A percentile compares a stretch with the other conserved stretches of the same genome.
These are phyloP conservation scores for Lophius piscatorius DNA, from an alignment of 2,113 vertebrate species.

Conservation along the genomic window DNA sequence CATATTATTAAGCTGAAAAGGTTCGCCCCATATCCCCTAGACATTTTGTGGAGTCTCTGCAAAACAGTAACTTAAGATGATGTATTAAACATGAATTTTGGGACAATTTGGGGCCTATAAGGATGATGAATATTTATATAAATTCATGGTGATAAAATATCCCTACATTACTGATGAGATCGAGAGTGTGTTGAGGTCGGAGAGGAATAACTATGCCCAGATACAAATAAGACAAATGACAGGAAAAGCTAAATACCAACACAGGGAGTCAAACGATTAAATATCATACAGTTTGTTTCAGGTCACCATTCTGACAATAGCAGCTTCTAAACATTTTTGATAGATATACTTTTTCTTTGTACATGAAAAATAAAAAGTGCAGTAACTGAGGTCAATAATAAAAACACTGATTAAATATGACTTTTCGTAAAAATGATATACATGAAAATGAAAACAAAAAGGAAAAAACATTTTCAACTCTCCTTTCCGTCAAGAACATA, in stretches of 20 bases:
- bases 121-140: constrained; percentile 22
- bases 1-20: constrained; percentile 47
- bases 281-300: constrained; percentile 63
- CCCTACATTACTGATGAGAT: constrained; percentile 32
- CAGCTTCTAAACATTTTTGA: constrained; percentile 83
- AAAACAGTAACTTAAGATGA: constrained; percentile 43
- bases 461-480: constrained; percentile 33
- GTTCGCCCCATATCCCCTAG: constrained; percentile 14
- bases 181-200: constrained; percentile 22
- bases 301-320: constrained; percentile 84
- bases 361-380: constrained; percentile 86
- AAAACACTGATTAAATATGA: constrained; percentile 85
- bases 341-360: constrained; percentile 74
- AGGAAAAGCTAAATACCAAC: constrained; percentile 68
- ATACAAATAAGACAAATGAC: constrained; percentile 54
- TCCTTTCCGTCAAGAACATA: constrained; percentile 43
- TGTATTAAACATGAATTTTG: constrained; percentile 13
- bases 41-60: constrained; percentile 46
- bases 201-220: constrained; percentile 22
- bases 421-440: constrained; percentile 77
- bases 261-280: constrained; percentile 58
- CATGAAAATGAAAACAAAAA: constrained; percentile 44
- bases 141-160: constrained; percentile 29
- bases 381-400: constrained; percentile 90
- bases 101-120: constrained; percentile 8